These are phyloP conservation scores for Endotricha flammealis DNA, from an alignment of 2,888 invertebrate species.

Conservation along the genomic window DNA sequence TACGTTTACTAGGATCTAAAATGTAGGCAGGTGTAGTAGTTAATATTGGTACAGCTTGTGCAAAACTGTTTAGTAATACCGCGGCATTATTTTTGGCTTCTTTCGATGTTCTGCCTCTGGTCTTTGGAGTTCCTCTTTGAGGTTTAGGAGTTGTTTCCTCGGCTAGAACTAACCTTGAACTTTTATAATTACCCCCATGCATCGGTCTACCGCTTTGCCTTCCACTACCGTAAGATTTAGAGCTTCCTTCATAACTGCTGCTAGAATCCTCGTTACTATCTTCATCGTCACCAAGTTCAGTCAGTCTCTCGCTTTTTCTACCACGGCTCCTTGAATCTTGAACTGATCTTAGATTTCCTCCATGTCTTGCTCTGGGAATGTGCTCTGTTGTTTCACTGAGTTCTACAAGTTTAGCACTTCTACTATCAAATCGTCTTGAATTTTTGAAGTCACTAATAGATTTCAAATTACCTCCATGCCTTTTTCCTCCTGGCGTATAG, in stretches of 20 bases:
- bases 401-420: conserved; percentile 43
- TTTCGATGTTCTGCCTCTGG: conserved; percentile 22
- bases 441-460: conserved; percentile 27
- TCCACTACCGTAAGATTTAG: conserved; percentile 35
- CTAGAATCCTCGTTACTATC: conserved; percentile 32
- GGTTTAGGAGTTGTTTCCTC: conserved; percentile 12
- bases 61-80: conserved; percentile 55
- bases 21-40: conserved; percentile 62
- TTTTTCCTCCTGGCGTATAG: conserved; percentile 20
- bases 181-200: conserved; percentile 69
- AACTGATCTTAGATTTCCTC: conserved; percentile 41
- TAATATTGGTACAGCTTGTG: conserved; percentile 53
- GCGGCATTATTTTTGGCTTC: conserved; percentile 43
- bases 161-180: conserved; percentile 42
- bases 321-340: conserved; percentile 25
- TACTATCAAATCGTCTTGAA: conserved; percentile 26
- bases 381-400: conserved; percentile 26
- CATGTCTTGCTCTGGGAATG: conserved; percentile 34
- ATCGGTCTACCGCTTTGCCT: conserved; percentile 33
- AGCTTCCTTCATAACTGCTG: conserved; percentile 32
- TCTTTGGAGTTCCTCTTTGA: neutral
- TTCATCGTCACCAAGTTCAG: conserved; percentile 45
- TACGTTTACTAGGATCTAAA: conserved; percentile 70
- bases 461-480: conserved; percentile 40
- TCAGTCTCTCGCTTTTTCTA: conserved; percentile 42